Evolutionary conservation across 2,113 vertebrate species (phyloP), one percentile per base, ranked within the genome.

Genomic region (Cairina moschata): DNA sequence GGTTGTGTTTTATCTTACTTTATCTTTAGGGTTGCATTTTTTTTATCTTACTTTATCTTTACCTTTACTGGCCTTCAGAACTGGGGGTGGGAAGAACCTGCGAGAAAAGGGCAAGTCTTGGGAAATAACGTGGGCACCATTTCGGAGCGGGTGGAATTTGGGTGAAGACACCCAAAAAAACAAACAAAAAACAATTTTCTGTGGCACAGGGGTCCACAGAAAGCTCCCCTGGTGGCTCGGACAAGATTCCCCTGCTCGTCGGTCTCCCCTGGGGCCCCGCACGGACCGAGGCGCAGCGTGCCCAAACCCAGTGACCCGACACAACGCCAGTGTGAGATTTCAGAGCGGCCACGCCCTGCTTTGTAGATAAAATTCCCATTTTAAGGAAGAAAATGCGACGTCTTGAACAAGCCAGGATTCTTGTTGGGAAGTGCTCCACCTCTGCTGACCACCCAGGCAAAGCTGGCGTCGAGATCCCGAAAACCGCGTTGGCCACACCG

Each of bases 231-330:
- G 26, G 10, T 69, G 42, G n/a, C n/a, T n/a, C n/a, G n/a, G n/a
- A n/a, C n/a, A n/a, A n/a, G n/a, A n/a, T n/a, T n/a, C 6, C 20
- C 36, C 48, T 31, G 6, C 11, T 67, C 23, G 29, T 9, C 36
- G 62, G 54, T 28, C 36, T 40, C 36, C 34, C 59, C n/a, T 3
- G 18, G 48, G 63, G 16, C 46, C 60, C 42, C 25, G 29, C 62
- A 52, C 0, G 15, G 71, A 29, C 14, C 32, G 5, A 23, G 12
- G 48, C 22, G 21, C 5, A 40, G 86, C 0, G 11, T 1, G 25
- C 73, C 80, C 67, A 89, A 89, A 55, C 59, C 34, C 84, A 12
- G 22, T 4, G 59, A 68, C 59, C 75, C 1, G 66, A 44, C 50
- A 36, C 2, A n/a, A 86, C 83, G 11, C 81, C 44, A 4, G 5